Conservation (phyloP, 2,888 invertebrate species). For the Craniophora ligustri region DNA sequence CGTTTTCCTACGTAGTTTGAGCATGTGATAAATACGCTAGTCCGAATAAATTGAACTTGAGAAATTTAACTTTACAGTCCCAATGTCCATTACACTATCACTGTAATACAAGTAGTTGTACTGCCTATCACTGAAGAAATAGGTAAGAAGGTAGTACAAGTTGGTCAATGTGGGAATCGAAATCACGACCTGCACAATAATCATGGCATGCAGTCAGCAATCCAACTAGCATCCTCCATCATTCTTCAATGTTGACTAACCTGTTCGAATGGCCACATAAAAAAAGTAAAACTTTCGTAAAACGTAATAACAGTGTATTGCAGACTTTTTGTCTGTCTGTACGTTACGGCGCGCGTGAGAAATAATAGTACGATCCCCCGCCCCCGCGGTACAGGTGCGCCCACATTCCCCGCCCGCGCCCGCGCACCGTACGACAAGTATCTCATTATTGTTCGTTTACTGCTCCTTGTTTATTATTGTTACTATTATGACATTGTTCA, state of each 20-base stretch:
- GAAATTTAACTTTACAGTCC: too few species aligned
- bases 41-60: too few species aligned
- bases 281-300: conserved; percentile 49
- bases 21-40: too few species aligned
- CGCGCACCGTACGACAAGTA: conserved; percentile 38
- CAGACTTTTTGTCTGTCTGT: conserved; percentile 48
- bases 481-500: conserved; percentile 14
- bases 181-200: neutral
- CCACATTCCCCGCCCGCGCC: conserved; percentile 18
- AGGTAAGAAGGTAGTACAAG: too few species aligned
- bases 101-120: too few species aligned
- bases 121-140: too few species aligned
- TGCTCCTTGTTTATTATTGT: conserved; percentile 38
- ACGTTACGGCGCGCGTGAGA: conserved; percentile 61
- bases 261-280: too few species aligned
- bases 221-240: neutral
- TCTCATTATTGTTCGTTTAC: conserved; percentile 48
- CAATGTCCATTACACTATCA: too few species aligned
- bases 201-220: neutral
- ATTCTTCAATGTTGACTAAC: neutral
- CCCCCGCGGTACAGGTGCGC: conserved; percentile 26
- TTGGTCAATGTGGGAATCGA: too few species aligned
- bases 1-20: too few species aligned
- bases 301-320: conserved; percentile 24
- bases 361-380: conserved; percentile 48